Evolutionary conservation across 2,888 invertebrate genomes (phyloP).

Genomic region (Agelastica alni): DNA sequence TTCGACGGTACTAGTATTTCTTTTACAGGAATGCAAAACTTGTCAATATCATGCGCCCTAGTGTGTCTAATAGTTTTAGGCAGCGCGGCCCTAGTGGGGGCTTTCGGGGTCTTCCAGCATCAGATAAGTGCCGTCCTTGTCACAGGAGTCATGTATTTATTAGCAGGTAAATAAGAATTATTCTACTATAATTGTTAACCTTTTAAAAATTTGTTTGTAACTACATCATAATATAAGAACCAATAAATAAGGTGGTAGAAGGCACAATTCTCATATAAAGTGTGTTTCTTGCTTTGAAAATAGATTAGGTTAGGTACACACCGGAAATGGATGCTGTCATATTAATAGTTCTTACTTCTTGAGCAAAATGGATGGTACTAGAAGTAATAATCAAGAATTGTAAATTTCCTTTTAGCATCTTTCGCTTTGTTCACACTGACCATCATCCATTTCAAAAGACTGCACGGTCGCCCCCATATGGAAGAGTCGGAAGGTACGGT

Average conservation of each 20-base stretch:
- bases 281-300: too few relatives aligned
- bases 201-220: too few relatives aligned
- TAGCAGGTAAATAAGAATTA: conserved; percentile 90
- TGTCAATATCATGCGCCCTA: conserved; percentile 92
- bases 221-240: too few relatives aligned
- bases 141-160: conserved; percentile 91
- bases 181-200: too few relatives aligned
- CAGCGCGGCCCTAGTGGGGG: conserved; percentile 84
- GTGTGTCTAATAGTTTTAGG: conserved; percentile 89
- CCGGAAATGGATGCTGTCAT: too few relatives aligned
- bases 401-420: conserved; percentile 65
- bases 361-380: too few relatives aligned
- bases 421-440: conserved; percentile 90
- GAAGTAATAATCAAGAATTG: background rate
- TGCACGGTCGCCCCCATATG: conserved; percentile 67
- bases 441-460: conserved; percentile 90
- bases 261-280: too few relatives aligned
- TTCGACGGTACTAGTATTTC: conserved; percentile 7
- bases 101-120: conserved; percentile 86
- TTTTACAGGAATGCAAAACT: conserved; percentile 87
- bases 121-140: conserved; percentile 93
- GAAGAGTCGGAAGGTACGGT: conserved; percentile 69
- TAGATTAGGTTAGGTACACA: too few relatives aligned
- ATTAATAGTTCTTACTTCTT: too few relatives aligned
- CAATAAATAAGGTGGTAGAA: too few relatives aligned